A percentile compares a stretch with the other conserved stretches of the same genome.
phyloP scores from a whole-genome alignment of 2,888 invertebrate genomes.

The Phoenoteleia sp. region DNA sequence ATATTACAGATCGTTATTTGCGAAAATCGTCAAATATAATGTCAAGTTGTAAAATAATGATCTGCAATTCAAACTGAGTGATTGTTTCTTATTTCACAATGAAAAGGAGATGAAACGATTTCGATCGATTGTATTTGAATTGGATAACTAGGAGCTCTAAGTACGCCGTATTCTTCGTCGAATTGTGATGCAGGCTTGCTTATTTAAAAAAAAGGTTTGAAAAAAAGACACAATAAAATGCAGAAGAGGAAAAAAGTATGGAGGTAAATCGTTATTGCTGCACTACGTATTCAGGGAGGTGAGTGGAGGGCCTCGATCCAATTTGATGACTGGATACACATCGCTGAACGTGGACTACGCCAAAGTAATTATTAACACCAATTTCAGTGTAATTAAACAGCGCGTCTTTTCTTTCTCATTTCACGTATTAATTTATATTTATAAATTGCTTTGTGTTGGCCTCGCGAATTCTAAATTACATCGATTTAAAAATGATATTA shows the following conservation, averaged over 20 bases:
- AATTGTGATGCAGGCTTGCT: constrained; percentile 23
- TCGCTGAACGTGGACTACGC: constrained; percentile 79
- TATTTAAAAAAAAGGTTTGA: constrained; percentile 7
- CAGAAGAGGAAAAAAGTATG: constrained; percentile 24
- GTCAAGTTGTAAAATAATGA: constrained; percentile 8
- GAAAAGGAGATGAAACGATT: constrained; percentile 13
- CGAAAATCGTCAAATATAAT: background rate
- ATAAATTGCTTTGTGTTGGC: background rate
- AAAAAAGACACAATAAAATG: constrained; percentile 15
- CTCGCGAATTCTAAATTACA: background rate
- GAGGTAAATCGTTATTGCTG: constrained; percentile 48
- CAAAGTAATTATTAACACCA: constrained; percentile 83
- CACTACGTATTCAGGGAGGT: constrained; percentile 36
- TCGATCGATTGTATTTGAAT: constrained; percentile 30
- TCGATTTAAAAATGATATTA: background rate
- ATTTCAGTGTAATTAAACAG: constrained; percentile 82
- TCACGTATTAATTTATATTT: constrained; percentile 35
- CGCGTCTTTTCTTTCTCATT: constrained; percentile 53
- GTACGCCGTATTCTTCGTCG: constrained; percentile 1
- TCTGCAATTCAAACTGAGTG: constrained; percentile 15
- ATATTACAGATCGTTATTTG: no score
- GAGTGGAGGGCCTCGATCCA: constrained; percentile 72
- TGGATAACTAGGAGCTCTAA: constrained; percentile 23
- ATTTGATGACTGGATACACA: constrained; percentile 83
- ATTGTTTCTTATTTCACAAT: constrained; percentile 25